phyloP scores from a whole-genome alignment of 2,888 invertebrate species.

The Gerris lacustris region DNA sequence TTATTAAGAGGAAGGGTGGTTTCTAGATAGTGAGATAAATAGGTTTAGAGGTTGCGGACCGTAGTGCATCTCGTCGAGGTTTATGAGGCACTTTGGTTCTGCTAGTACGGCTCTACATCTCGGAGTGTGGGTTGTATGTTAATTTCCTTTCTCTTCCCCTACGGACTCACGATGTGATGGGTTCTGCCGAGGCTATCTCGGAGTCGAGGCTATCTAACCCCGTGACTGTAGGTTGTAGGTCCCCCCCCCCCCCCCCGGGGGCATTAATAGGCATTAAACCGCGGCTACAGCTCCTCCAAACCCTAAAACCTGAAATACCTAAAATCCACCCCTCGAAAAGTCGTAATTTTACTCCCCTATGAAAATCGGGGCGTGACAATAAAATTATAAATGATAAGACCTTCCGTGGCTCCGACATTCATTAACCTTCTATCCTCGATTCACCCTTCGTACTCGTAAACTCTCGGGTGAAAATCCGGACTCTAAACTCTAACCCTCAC shows the following conservation, averaged over 20 bases:
- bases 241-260: neutral
- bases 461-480: no score
- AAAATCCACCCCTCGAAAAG: neutral
- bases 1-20: neutral
- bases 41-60: neutral
- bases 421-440: neutral
- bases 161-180: neutral
- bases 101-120: no score
- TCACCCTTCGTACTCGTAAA: no score
- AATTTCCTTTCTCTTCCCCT: neutral
- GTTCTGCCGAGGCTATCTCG: neutral
- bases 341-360: neutral
- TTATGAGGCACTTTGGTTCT: neutral
- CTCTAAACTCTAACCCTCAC: neutral
- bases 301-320: neutral
- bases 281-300: neutral
- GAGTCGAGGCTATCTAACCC: neutral
- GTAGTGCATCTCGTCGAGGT: neutral
- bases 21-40: neutral
- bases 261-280: neutral
- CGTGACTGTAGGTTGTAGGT: neutral
- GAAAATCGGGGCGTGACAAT: neutral
- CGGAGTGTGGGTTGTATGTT: neutral
- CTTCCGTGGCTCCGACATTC: neutral
- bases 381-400: conserved; percentile 1